phyloP scores from a whole-genome alignment of 2,797 vertebrate genomes.

The Schizopygopsis malacanthus region DNA sequence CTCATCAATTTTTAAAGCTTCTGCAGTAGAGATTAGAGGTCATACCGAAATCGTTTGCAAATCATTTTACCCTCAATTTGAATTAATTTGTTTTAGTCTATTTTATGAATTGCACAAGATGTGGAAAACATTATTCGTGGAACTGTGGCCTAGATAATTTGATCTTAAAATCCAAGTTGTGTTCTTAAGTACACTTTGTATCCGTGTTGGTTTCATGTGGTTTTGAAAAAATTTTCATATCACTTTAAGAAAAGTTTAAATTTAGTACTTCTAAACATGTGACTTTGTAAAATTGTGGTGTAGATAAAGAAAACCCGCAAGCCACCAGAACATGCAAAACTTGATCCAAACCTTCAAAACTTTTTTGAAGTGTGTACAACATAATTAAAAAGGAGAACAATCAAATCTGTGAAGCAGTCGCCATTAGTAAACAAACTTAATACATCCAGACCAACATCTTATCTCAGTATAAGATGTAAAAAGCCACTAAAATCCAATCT shows the following conservation, averaged over 20 bases:
- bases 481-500: too few species aligned
- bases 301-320: neutral
- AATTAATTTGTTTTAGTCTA: neutral
- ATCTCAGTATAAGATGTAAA: neutral
- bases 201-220: neutral
- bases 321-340: neutral
- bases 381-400: neutral
- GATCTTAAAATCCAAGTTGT: neutral
- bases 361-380: too few species aligned
- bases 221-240: neutral
- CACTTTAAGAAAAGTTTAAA: neutral
- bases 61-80: neutral
- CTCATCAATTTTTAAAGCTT: slow-evolving; percentile 14
- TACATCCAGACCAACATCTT: neutral
- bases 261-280: neutral
- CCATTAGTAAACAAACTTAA: neutral
- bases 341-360: too few species aligned
- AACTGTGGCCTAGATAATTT: neutral
- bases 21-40: neutral
- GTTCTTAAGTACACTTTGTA: neutral
- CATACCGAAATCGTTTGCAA: neutral
- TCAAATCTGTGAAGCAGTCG: too few species aligned
- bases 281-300: neutral
- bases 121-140: neutral
- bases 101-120: neutral